Percentiles rank a stretch among this genome's conserved stretches.
These are phyloP conservation scores for Sebastolobus alascanus DNA, from an alignment of 2,797 vertebrate genomes.

Conservation along the genomic window DNA sequence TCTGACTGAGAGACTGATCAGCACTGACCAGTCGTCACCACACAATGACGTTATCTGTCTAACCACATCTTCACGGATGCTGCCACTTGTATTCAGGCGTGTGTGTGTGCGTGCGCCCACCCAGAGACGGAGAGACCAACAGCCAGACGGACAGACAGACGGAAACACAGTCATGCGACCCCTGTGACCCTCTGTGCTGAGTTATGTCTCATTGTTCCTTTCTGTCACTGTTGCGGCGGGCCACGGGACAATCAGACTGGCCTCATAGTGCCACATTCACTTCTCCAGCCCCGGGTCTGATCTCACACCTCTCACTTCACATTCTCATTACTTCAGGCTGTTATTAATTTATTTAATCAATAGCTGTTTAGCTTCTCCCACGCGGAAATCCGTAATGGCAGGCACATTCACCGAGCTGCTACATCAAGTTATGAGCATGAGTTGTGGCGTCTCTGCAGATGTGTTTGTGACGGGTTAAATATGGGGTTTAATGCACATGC, in stretches of 20 bases:
- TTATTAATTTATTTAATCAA: conserved; percentile 80
- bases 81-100: conserved; percentile 23
- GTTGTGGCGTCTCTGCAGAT: conserved; percentile 1
- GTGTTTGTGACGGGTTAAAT: conserved; percentile 20
- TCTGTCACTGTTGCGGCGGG: conserved; percentile 45
- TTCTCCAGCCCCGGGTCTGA: conserved; percentile 50
- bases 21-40: conserved; percentile 11
- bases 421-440: conserved; percentile 29
- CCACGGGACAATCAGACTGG: conserved; percentile 56
- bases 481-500: background rate
- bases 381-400: conserved; percentile 52
- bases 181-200: conserved; percentile 57
- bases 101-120: conserved; percentile 10
- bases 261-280: conserved; percentile 77
- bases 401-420: conserved; percentile 35
- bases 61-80: conserved; percentile 27
- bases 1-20: conserved; percentile 18
- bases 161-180: conserved; percentile 52
- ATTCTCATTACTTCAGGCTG: conserved; percentile 61
- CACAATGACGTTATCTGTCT: conserved; percentile 30
- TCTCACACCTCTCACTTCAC: conserved; percentile 77
- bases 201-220: conserved; percentile 65
- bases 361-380: conserved; percentile 43
- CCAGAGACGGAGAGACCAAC: conserved; percentile 23
- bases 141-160: background rate